phyloP scores from a whole-genome alignment of 1,140 invertebrate species.

The Phocides pigmalion region DNA sequence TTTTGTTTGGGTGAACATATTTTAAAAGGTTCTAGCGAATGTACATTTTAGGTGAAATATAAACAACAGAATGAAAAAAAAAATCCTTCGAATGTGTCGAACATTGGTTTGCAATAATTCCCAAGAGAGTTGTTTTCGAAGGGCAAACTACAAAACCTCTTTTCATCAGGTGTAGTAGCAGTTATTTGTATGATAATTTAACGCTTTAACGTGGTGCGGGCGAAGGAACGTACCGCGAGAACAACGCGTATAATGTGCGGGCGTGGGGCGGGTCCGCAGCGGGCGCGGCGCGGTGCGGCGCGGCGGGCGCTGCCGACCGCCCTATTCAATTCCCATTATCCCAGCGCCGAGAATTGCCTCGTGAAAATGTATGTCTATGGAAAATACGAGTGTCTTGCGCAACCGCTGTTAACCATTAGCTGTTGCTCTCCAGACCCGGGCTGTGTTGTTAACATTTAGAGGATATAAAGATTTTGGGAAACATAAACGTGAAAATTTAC shows the following conservation, averaged over 20 bases:
- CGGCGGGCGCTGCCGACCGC: constrained; percentile 4
- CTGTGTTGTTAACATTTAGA: neutral
- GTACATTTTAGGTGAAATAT: no score
- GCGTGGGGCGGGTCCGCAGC: neutral
- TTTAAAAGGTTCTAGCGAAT: no score
- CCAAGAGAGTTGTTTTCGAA: neutral
- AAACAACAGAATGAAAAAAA: no score
- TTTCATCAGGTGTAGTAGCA: neutral
- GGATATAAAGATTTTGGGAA: no score
- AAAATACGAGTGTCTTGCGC: constrained; percentile 10
- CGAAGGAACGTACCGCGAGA: constrained; percentile 12
- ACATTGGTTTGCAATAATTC: neutral
- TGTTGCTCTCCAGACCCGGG: neutral
- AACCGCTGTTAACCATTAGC: neutral
- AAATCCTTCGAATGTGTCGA: neutral
- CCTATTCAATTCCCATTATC: constrained; percentile 28
- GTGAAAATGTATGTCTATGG: constrained; percentile 19
- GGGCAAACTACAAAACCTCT: neutral
- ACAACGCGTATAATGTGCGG: constrained; percentile 5
- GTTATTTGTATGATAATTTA: constrained; percentile 35
- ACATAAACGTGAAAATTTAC: no score
- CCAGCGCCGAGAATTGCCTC: constrained; percentile 12
- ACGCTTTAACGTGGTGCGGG: constrained; percentile 20
- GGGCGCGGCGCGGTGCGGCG: neutral
- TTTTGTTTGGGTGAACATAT: no score